Conservation (phyloP, 2,888 invertebrate species). For the Drosophila greeni region DNA sequence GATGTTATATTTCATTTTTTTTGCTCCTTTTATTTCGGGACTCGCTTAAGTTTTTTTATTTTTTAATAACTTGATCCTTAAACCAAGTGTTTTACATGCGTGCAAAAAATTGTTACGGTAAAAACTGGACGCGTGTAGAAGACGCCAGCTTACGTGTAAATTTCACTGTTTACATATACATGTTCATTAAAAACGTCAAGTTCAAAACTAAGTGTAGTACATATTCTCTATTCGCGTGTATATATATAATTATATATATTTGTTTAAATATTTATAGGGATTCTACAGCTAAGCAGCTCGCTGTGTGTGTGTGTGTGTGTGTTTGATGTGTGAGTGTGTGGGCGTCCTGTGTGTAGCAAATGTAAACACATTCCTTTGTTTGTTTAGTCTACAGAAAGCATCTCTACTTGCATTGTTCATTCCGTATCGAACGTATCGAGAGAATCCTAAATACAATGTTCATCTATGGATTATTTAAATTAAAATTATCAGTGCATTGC, state of each 20-base stretch:
- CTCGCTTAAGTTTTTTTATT: slow-evolving; percentile 12
- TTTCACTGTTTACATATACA: slow-evolving; percentile 58
- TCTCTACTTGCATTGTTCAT: slow-evolving; percentile 42
- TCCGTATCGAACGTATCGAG: slow-evolving; percentile 31
- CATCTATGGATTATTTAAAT: slow-evolving; percentile 54
- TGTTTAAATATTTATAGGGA: slow-evolving; percentile 32
- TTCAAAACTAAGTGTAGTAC: slow-evolving; percentile 43
- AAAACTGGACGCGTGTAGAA: slow-evolving; percentile 62
- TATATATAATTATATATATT: slow-evolving; percentile 13
- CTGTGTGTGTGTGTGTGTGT: slow-evolving; percentile 24
- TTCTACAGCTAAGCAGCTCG: slow-evolving; percentile 57
- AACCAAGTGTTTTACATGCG: slow-evolving; percentile 41
- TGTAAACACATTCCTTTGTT: slow-evolving; percentile 21
- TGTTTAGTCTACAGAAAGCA: slow-evolving; percentile 43
- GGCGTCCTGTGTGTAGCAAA: slow-evolving; percentile 20
- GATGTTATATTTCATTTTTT: slow-evolving; percentile 5
- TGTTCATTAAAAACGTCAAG: slow-evolving; percentile 47
- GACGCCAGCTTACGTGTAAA: slow-evolving; percentile 52
- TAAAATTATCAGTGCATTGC: slow-evolving; percentile 76
- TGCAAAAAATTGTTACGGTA: slow-evolving; percentile 53
- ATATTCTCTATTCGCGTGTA: slow-evolving; percentile 36
- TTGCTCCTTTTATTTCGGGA: slow-evolving; percentile 23
- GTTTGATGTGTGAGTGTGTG: slow-evolving; percentile 16
- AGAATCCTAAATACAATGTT: slow-evolving; percentile 43
- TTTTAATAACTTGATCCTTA: slow-evolving; percentile 28